Base-by-base conservation (phyloP, 1,140 invertebrate species). In the Chrysoperla carnea region DNA sequence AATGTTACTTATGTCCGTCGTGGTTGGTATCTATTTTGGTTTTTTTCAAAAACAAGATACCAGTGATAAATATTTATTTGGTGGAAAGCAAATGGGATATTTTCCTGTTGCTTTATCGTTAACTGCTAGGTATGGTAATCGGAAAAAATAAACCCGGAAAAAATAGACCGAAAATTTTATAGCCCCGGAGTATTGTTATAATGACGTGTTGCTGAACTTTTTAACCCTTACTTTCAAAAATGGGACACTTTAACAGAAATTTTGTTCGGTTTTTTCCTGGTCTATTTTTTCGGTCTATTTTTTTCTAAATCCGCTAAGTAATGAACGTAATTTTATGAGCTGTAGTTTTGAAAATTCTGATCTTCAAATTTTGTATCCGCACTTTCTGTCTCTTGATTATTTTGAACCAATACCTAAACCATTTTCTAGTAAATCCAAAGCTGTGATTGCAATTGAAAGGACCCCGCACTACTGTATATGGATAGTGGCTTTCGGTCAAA, bases 21-120 rank as follows among this genome's bases (percentile, higher is more conserved):
- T 73, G 0, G 84, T 86, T 44, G 84, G 84, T 0, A 58, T 84
- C 1, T 85, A 81, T 58, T 84, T 82, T 57, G 83, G 76, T 2
- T 82, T 75, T 52, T 78, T 76, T 50, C 73, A 75, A 7, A 81
- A 79, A 47, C 78, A 84, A 51, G 75, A 79, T 37, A 77, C 72
- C 0, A 74, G 74, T 0, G 61, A 73, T 0, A 80, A 86, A 43
- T 87, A 85, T 51, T 63, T 89, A 8, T 70, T 85, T 64, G 84
- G 78, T 5, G 81, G 81, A 6, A 51, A 50, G 40, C 35, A 40
- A 27, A 46, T 48, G 47, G 47, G 39, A 29, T 42, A 46, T 7
- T 23, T 46, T 9, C 49, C 49, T 6, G 41, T 51, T 29, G 49
- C 47, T 29, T 37, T 46, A 1, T 44, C 44, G n/a, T 11, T 49